Conservation (phyloP, 37 sponge, comb jelly and placozoan genomes). For the Aphrocallistes beatrix region DNA sequence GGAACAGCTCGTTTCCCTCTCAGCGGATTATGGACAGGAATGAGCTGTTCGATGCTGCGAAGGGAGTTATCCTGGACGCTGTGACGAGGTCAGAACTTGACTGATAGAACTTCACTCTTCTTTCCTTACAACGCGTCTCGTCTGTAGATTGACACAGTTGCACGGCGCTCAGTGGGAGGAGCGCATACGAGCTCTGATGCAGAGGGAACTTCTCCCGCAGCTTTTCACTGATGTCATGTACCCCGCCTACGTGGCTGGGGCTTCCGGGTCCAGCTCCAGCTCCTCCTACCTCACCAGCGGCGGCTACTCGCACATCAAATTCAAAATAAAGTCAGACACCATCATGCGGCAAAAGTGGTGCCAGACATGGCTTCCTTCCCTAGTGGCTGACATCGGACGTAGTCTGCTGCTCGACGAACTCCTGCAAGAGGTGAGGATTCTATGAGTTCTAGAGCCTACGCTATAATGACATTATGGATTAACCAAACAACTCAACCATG, state of each 20-base stretch:
- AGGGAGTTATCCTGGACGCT: neutral
- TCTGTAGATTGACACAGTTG: neutral
- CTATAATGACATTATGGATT: no score
- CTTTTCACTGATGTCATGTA: conserved; percentile 3
- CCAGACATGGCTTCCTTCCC: neutral
- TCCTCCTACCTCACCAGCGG: neutral
- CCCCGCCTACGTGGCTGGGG: neutral
- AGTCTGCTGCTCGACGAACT: neutral
- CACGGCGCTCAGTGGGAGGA: conserved; percentile 10
- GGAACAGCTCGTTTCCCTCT: conserved; percentile 10
- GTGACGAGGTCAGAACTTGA: neutral
- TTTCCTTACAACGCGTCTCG: no score
- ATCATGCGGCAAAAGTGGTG: conserved; percentile 1
- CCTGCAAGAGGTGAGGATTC: neutral
- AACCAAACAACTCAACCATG: no score
- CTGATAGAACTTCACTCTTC: no score
- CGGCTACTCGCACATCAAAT: neutral
- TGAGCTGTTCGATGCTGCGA: neutral
- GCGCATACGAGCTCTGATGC: neutral
- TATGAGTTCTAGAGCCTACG: no score
- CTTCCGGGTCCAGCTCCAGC: neutral
- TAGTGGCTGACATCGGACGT: neutral
- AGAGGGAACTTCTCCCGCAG: neutral
- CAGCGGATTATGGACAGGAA: conserved; percentile 13
- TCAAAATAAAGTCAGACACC: neutral